Evolutionary conservation across 1,140 invertebrate species (phyloP), one percentile per base, ranked within the genome.

Genomic region (Drosophila repletoides): DNA sequence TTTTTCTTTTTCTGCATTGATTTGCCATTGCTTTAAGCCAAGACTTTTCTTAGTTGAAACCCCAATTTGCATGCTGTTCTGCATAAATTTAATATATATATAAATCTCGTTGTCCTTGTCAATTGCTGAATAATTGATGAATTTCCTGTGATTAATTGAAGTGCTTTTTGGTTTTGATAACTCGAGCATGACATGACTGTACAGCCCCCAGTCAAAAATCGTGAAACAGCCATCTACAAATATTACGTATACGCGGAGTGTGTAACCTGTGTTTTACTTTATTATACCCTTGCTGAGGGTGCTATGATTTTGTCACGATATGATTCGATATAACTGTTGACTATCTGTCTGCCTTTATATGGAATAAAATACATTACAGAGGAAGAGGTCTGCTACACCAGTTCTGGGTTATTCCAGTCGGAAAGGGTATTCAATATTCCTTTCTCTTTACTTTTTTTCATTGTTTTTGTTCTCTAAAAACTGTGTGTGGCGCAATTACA

Each of bases 111-210:
- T 53, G 38, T 29, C 49, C 65, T 73, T 83, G 52, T 46, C 77
- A 73, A 77, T 61, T 43, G 46, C 46, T 67, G 72, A 77, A 81
- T 81, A 84, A 81, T 84, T 81, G 61, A 81, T 58, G 38, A 63
- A 31, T 45, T 84, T 67, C 43, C 72, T 46, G 58, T 77, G 77
- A 83, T 84, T 84, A 84, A 83, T 84, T 76, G 58, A 84, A 71
- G 65, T 71, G 75, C 65, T 75, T 74, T 71, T 38, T 28, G 56
- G 36, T 60, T 28, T 41, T 56, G 53, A 61, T 80, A 70, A 59
- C 64, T 52, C 43, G 55, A 63, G 56, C 70, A 71, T 77, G 56
- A 48, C 67, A 55, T 5, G 12, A 10, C 15, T 34, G 12, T 9
- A 7, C 17, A 15, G 15, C 3, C 15, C 5, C 24, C 22, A 28